Evolutionary conservation across 1,140 invertebrate genomes (phyloP).

Genomic region (Myzus persicae): DNA sequence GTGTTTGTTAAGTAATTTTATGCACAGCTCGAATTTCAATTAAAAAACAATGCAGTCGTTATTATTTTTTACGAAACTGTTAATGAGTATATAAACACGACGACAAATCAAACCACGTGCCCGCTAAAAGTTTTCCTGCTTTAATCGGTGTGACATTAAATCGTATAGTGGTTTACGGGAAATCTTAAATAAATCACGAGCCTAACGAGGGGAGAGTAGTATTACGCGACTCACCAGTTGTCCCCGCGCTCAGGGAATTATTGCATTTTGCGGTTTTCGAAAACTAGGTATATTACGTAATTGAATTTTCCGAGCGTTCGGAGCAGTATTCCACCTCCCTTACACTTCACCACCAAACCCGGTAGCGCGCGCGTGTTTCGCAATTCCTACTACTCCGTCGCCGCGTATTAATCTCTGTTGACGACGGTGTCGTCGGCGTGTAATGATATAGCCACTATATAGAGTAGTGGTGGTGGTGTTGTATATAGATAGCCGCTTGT

Average conservation of each 20-base stretch:
- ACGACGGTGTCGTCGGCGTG: not conserved
- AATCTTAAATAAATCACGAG: slow-evolving; percentile 7
- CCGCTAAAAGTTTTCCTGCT: not conserved
- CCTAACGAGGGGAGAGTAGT: not conserved
- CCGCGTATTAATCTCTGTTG: not conserved
- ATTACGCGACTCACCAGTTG: not conserved
- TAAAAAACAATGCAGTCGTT: not conserved
- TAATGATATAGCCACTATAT: not conserved
- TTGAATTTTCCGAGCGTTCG: slow-evolving; percentile 28
- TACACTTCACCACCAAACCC: not conserved
- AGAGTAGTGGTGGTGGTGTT: not conserved
- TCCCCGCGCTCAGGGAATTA: not conserved
- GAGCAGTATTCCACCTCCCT: not conserved
- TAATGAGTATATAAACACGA: not conserved
- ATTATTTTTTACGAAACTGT: not conserved
- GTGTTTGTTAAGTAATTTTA: not conserved
- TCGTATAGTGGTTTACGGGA: not conserved
- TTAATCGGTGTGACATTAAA: slow-evolving; percentile 22
- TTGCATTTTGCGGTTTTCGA: slow-evolving; percentile 20
- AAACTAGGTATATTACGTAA: slow-evolving; percentile 32
- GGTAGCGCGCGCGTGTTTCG: not conserved
- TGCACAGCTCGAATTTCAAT: not conserved
- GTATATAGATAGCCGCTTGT: not conserved
- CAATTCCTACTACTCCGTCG: not conserved
- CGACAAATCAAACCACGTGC: not conserved